Base-by-base conservation (phyloP, 1,140 invertebrate species). In the Pristionchus pacificus region DNA sequence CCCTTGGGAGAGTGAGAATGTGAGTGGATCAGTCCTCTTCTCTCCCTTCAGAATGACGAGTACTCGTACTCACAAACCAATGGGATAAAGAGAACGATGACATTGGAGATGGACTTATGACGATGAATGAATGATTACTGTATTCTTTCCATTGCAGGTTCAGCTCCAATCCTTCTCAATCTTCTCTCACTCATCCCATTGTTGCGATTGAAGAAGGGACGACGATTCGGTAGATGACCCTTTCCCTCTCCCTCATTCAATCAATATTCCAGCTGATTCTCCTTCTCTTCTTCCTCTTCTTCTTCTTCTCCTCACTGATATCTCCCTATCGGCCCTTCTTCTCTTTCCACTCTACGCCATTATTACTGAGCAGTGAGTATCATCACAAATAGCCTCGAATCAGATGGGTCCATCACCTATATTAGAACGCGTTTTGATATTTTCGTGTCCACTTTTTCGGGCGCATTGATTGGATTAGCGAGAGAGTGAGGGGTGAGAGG, bases 241-340 rank as follows among this genome's bases (percentile, higher is more conserved):
- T 49, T 38, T 49, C 32, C 38, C 32, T 38, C 2, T n/a, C 25
- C 49, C 10, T 38, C 14, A n/a, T 49, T 3, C n/a, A 19, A 24
- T 24, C 30, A n/a, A 14, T 66, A 14, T 15, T 38, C n/a, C 2
- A 14, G 68, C 65, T 24, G 71, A 69, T 57, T 68, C 67, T 38
- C 55, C 71, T 60, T 68, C 65, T 68, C 71, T 68, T 49, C 38
- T 72, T 33, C 71, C 71, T 49, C 60, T 73, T 32, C 32, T 64
- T 62, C 62, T 58, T n/a, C 67, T 73, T 49, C 71, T 73, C 60
- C 24, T 73, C 28, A 59, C 68, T 31, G 71, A 73, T 58, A 32
- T 73, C 24, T 55, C 57, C 27, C 60, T 73, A 55, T 73, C 71
- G 29, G 31, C 55, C 15, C 71, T 72, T 29, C 60, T 73, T 25